Percentiles rank a stretch among this genome's conserved stretches.
Evolutionary conservation across 2,797 vertebrate genomes (phyloP).

Genomic region (Amazonetta brasiliensis): DNA sequence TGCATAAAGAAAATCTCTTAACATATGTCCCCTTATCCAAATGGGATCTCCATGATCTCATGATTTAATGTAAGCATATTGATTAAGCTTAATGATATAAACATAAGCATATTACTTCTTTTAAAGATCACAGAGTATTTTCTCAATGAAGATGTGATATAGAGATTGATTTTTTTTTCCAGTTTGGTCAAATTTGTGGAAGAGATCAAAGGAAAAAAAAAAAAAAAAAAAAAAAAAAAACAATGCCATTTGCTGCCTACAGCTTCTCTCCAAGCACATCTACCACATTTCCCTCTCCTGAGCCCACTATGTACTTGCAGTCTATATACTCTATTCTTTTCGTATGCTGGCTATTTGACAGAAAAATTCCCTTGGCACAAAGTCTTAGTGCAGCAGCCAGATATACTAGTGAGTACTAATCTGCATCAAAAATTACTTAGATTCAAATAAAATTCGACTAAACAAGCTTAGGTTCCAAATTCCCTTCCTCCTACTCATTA

Average conservation of each 20-base stretch:
- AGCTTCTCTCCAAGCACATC: neutral
- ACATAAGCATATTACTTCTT: neutral
- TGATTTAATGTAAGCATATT: no score
- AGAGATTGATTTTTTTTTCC: neutral
- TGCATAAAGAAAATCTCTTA: neutral
- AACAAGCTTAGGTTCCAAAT: conserved; percentile 3
- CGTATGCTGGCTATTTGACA: neutral
- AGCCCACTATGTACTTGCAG: neutral
- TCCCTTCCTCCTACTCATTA: neutral
- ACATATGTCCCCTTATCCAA: neutral
- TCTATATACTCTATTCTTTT: neutral
- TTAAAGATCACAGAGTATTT: neutral
- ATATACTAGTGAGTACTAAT: conserved; percentile 15
- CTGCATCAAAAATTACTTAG: neutral
- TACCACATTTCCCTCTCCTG: neutral
- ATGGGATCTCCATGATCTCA: neutral
- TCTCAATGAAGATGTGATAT: neutral
- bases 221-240: neutral
- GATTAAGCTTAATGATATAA: neutral
- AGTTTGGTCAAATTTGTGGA: neutral
- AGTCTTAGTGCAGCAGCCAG: neutral
- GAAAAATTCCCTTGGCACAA: neutral
- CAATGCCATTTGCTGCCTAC: neutral
- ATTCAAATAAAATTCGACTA: conserved; percentile 30
- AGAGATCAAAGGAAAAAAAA: neutral